Evolutionary conservation across 2,113 vertebrate genomes (phyloP), one percentile per base, ranked within the genome.

Genomic region (Vulpes lagopus): DNA sequence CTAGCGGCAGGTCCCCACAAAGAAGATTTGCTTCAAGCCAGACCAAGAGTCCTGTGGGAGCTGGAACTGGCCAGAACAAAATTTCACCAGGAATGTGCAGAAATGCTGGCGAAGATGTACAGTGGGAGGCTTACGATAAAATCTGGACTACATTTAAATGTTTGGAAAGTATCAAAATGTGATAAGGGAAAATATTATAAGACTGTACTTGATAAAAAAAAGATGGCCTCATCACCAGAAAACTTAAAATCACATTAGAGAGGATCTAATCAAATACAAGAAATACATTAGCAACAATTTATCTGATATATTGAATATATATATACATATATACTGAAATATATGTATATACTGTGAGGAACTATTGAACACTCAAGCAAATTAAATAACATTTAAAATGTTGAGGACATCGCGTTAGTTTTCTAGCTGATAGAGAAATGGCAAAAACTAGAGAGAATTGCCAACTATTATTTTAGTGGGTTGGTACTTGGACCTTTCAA

Each of bases 391-490:
- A 71, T 20, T 38, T 49, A n/a, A 91, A 85, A 89, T 6, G 12
- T 14, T 43, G 22, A 91, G 16, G 22, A 8, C 16, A 25, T 49
- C 87, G 20, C 5, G 22, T 79, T 60, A 73, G n/a, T 83, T 95
- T 94, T 62, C 27, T 38, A 71, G n/a, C 65, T 74, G 53, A n/a
- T 5, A 65, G 27, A 81, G 74, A 81, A 67, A 30, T 35, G 81
- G 25, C 51, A 20, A 79, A 79, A 62, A 84, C 59, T 62, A 69
- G 67, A 87, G 35, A 30, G 12, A 69, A 87, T 55, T 62, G 55
- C 43, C 35, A 89, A 83, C 51, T 71, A 71, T 89, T 82, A 76
- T 92, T 67, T 95, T 16, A 73, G 71, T 83, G 89, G 35, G 73
- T 84, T 69, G 67, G 38, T 57, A 55, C 25, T 51, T 85, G 64